Evolutionary conservation across 2,888 invertebrate species (phyloP).

Genomic region (Cistogaster globosa): DNA sequence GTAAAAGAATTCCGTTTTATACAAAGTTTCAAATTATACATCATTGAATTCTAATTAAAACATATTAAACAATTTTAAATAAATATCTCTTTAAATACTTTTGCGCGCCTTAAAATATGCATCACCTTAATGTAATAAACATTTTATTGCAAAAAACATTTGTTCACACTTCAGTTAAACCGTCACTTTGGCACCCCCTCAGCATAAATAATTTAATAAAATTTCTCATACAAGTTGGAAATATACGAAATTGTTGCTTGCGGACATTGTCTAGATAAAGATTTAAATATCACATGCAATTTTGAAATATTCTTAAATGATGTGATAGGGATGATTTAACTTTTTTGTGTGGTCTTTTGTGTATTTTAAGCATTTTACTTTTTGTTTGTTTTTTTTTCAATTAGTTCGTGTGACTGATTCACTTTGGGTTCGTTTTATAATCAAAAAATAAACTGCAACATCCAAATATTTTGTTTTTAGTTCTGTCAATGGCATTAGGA

Average conservation of each 20-base stretch:
- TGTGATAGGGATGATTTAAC: slow-evolving; percentile 21
- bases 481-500: slow-evolving; percentile 25
- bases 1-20: too few relatives aligned
- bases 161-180: neutral
- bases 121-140: slow-evolving; percentile 7
- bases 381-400: neutral
- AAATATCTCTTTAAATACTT: neutral
- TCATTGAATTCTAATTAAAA: too few relatives aligned
- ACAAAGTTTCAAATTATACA: too few relatives aligned
- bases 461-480: neutral
- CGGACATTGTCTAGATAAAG: slow-evolving; percentile 42
- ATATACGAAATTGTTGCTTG: slow-evolving; percentile 48
- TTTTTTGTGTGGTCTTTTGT: slow-evolving; percentile 14
- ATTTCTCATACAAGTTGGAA: neutral
- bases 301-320: slow-evolving; percentile 25
- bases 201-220: slow-evolving; percentile 4
- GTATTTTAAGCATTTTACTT: slow-evolving; percentile 6
- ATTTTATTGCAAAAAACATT: neutral
- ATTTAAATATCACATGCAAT: slow-evolving; percentile 42
- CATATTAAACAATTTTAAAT: too few relatives aligned
- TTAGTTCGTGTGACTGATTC: slow-evolving; percentile 26
- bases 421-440: neutral
- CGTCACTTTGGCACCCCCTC: slow-evolving; percentile 37
- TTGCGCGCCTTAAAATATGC: slow-evolving; percentile 43
- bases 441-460: neutral